Conservation (phyloP, 2,113 vertebrate species). For the Leiothrix lutea region DNA sequence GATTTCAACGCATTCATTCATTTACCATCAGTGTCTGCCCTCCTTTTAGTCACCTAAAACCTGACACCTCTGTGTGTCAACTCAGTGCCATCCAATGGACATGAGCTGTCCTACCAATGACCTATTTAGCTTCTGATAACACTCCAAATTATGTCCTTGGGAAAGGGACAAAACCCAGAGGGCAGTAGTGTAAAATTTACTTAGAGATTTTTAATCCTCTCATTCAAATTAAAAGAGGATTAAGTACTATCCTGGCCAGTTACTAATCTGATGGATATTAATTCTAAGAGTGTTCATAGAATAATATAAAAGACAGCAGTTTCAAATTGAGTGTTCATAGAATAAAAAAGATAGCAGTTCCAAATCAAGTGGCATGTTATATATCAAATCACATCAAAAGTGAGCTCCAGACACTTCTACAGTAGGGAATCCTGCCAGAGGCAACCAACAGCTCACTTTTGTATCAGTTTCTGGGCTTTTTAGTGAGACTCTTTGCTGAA, state of each 20-base stretch:
- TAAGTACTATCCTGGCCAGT: slow-evolving; percentile 48
- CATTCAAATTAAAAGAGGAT: slow-evolving; percentile 66
- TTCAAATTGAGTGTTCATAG: neutral
- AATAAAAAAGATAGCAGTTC: slow-evolving; percentile 46
- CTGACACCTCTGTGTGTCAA: neutral
- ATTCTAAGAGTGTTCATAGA: neutral
- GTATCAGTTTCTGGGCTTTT: neutral
- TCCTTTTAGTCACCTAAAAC: neutral
- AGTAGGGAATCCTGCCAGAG: neutral
- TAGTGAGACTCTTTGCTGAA: neutral
- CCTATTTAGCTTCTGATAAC: neutral
- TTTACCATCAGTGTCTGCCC: neutral
- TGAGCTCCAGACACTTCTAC: neutral
- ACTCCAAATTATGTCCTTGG: neutral
- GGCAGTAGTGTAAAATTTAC: neutral
- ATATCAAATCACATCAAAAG: neutral
- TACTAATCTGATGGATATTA: slow-evolving; percentile 42
- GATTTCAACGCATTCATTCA: neutral
- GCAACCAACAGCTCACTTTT: neutral
- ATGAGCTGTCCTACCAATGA: neutral
- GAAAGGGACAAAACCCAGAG: slow-evolving; percentile 9
- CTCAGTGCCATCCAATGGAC: neutral
- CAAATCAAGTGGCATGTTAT: slow-evolving; percentile 35
- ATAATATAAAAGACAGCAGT: slow-evolving; percentile 43
- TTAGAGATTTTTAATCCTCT: slow-evolving; percentile 35